Base-by-base conservation (phyloP, 2,888 invertebrate species). In the Hypselothyrea guttata region DNA sequence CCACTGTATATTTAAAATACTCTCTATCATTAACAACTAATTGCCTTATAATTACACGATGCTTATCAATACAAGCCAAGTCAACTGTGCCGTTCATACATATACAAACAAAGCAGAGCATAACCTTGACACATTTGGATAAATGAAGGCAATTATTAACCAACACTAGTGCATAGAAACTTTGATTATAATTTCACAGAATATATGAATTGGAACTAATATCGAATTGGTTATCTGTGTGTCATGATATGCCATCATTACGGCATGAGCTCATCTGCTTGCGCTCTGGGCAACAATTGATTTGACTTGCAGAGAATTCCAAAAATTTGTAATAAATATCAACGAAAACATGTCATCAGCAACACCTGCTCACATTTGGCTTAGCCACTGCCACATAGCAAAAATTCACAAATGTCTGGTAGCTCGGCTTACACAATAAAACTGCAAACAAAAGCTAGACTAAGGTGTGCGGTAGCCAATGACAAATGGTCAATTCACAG, bases 351-450 rank as follows among this genome's bases (percentile, higher is more conserved):
- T 22, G 5, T 4, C 22, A 22, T 22, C 22, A 22, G 2, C 22
- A 22, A 22, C 74, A 75, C 82, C 75, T 76, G 74, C 38, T 22
- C 22, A 22, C 22, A 22, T 22, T 44, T 11, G 40, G 28, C 13
- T 44, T 44, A 11, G 41, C 16, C 46, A 45, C 73, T 71, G 68
- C 71, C 73, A 79, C 67, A 79, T 53, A 60, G 31, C 58, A 61
- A 16, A 76, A 84, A 81, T 76, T 71, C 71, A 76, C 77, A 81
- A 76, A 66, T 68, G 47, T 74, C 65, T 84, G 84, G 76, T 65
- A 73, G 35, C 48, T 49, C 35, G 41, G 56, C 44, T 84, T 84
- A 75, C 73, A 75, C 70, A 77, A 79, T 79, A 46, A 42, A 51
- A 28, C 16, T 30, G 9, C 34, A 42, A 42, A 35, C 35, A 22